Evolutionary conservation across 2,113 vertebrate genomes (phyloP).

Genomic region (Ceuthmochares aereus): DNA sequence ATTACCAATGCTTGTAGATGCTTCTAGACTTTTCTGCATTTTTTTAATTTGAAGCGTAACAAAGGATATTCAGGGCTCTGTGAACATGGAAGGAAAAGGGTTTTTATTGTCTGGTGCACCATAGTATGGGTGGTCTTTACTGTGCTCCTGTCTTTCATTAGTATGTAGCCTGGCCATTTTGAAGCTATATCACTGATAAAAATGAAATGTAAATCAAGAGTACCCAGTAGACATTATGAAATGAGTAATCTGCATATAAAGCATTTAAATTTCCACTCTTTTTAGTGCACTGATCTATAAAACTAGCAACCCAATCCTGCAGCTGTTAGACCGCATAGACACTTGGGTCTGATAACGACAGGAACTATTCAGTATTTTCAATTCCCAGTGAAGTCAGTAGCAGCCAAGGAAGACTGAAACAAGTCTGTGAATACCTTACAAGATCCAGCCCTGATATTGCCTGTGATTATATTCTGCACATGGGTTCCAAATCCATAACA

Average conservation of each 20-base stretch:
- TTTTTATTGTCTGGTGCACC: not conserved
- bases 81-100: not conserved
- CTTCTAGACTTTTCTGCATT: not conserved
- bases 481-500: constrained; percentile 34
- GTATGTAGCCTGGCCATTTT: not conserved
- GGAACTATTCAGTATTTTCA: not conserved
- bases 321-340: not conserved
- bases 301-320: not conserved
- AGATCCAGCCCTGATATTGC: not conserved
- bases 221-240: not conserved
- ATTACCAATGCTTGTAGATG: not conserved
- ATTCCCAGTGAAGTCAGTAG: not conserved
- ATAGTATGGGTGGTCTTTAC: not conserved
- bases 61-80: not conserved
- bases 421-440: not conserved
- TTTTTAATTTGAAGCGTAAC: not conserved
- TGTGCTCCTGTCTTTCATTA: not conserved
- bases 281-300: not conserved
- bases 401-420: not conserved
- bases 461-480: constrained; percentile 23
- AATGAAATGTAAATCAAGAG: constrained; percentile 9
- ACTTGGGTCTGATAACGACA: not conserved
- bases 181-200: not conserved
- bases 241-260: not conserved
- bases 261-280: not conserved